Evolutionary conservation across 2,113 vertebrate genomes (phyloP).

Genomic region (Crotalus viridis): DNA sequence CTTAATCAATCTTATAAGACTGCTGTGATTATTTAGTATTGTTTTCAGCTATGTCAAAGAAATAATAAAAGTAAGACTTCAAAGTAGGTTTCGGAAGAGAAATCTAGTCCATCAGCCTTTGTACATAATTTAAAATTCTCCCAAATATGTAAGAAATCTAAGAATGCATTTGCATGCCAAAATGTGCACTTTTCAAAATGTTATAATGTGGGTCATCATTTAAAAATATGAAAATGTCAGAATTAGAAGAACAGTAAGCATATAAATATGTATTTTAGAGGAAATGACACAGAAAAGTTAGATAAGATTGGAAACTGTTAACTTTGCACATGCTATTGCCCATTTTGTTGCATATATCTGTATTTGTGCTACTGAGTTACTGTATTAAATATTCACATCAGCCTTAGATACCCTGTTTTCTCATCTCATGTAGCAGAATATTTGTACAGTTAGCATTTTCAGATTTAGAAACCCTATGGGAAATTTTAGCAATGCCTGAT

Average conservation of each 20-base stretch:
- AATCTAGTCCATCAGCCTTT: neutral
- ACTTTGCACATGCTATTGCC: neutral
- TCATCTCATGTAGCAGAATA: neutral
- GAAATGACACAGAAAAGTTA: neutral
- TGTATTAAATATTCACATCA: neutral
- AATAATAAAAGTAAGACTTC: neutral
- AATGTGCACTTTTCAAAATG: neutral
- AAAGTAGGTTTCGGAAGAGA: neutral
- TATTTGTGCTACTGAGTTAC: neutral
- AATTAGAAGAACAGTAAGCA: neutral
- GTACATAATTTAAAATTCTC: neutral
- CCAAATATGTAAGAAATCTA: neutral
- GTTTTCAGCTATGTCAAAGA: neutral
- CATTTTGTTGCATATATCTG: neutral
- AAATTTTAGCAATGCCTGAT: conserved; percentile 26
- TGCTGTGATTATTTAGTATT: neutral
- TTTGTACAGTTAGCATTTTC: conserved; percentile 35
- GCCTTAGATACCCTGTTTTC: conserved; percentile 13
- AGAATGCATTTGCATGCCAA: neutral
- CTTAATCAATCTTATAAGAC: neutral
- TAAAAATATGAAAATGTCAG: neutral
- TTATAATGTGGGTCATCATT: neutral
- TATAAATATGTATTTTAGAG: neutral
- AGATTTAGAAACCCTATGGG: conserved; percentile 26
- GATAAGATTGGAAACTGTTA: neutral